phyloP scores from a whole-genome alignment of 1,140 invertebrate species.

The Philotrypesis tridentata region DNA sequence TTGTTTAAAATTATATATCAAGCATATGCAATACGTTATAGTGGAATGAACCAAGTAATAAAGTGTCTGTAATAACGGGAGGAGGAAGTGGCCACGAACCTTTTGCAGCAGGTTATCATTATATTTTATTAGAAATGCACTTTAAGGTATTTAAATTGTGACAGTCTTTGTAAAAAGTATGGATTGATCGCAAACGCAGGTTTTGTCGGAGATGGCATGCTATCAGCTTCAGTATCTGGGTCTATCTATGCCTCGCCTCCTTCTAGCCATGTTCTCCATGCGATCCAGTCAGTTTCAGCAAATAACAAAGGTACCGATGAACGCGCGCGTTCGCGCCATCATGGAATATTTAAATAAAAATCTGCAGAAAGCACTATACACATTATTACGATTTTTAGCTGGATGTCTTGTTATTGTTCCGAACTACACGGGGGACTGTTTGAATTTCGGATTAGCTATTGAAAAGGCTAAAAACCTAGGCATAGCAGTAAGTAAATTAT shows the following conservation, averaged over 20 bases:
- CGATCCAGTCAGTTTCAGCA: slow-evolving; percentile 76
- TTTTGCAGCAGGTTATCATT: slow-evolving; percentile 79
- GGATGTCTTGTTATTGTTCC: slow-evolving; percentile 85
- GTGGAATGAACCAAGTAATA: slow-evolving; percentile 70
- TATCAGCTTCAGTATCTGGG: slow-evolving; percentile 84
- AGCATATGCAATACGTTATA: no score
- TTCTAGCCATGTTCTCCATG: slow-evolving; percentile 79
- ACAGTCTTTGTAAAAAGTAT: not conserved
- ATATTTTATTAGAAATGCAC: not conserved
- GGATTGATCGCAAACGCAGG: slow-evolving; percentile 71
- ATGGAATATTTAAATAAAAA: slow-evolving; percentile 22
- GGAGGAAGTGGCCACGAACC: slow-evolving; percentile 93
- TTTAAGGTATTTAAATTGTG: not conserved
- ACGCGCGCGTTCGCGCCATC: not conserved
- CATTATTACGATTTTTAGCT: slow-evolving; percentile 65
- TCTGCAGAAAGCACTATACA: not conserved
- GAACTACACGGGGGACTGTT: slow-evolving; percentile 91
- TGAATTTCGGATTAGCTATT: slow-evolving; percentile 89
- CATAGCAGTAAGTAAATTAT: slow-evolving; percentile 74
- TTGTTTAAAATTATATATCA: no score
- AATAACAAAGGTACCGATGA: slow-evolving; percentile 76
- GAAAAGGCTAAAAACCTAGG: slow-evolving; percentile 81
- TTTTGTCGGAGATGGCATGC: slow-evolving; percentile 85
- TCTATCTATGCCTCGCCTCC: slow-evolving; percentile 88
- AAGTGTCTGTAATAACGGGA: slow-evolving; percentile 84